These are phyloP conservation scores for Falco novaeseelandiae DNA, from an alignment of 2,797 vertebrate genomes.

Conservation along the genomic window DNA sequence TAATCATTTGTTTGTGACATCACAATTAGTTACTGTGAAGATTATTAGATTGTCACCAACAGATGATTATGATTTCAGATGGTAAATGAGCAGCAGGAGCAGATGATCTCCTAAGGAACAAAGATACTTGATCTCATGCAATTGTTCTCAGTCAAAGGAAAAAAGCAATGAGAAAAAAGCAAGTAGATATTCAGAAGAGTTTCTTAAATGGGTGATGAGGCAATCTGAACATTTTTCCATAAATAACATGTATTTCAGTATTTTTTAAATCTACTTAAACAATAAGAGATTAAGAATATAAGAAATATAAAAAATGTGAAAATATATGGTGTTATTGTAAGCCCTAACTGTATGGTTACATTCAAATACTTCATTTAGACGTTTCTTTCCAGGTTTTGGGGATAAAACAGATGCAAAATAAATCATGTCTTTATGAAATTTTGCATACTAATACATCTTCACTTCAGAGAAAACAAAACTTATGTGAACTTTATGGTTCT, in stretches of 20 bases:
- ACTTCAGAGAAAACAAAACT: not conserved
- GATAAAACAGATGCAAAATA: not conserved
- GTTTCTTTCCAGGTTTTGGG: not conserved
- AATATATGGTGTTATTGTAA: not conserved
- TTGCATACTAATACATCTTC: not conserved
- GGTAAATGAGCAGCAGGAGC: slow-evolving; percentile 72
- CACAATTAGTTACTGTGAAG: slow-evolving; percentile 68
- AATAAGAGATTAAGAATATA: not conserved
- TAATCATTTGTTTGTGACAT: slow-evolving; percentile 71
- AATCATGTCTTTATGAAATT: not conserved
- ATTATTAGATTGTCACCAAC: slow-evolving; percentile 68
- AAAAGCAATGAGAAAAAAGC: not conserved
- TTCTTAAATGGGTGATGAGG: not conserved
- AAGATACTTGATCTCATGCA: slow-evolving; percentile 55
- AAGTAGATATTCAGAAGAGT: not conserved
- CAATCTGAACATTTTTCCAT: not conserved
- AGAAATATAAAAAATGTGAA: not conserved
- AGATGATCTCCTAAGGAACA: slow-evolving; percentile 65
- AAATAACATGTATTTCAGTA: not conserved
- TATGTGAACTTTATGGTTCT: not conserved
- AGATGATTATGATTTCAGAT: slow-evolving; percentile 74
- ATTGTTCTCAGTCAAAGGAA: not conserved
- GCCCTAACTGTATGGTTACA: not conserved
- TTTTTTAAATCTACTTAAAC: not conserved
- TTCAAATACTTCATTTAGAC: not conserved